phyloP scores from a whole-genome alignment of 64 coral and sea anemone genomes.

The Actinia tenebrosa region DNA sequence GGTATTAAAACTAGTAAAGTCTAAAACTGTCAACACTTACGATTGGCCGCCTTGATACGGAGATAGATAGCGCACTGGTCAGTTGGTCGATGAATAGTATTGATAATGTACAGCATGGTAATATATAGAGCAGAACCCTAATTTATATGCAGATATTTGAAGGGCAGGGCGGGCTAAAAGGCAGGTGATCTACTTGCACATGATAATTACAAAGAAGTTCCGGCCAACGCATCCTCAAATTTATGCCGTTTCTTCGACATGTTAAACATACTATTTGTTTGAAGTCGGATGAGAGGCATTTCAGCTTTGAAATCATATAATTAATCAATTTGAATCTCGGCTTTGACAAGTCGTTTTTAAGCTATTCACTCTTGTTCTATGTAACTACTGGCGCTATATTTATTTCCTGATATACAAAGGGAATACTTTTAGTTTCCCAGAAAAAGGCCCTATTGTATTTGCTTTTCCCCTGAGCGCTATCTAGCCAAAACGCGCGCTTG shows the following conservation, averaged over 20 bases:
- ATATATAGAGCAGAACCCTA: background rate
- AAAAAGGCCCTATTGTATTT: background rate
- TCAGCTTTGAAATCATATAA: constrained; percentile 13
- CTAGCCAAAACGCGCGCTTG: background rate
- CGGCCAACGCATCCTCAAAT: constrained; percentile 3
- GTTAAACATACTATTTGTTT: constrained; percentile 22
- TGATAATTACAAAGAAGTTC: constrained; percentile 8
- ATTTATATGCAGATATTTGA: constrained; percentile 6
- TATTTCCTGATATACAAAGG: background rate
- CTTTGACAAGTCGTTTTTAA: background rate
- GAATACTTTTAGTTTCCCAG: background rate
- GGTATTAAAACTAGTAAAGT: background rate
- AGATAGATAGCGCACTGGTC: background rate
- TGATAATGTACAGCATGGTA: background rate
- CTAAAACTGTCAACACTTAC: background rate
- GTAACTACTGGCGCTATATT: background rate
- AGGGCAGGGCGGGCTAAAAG: background rate
- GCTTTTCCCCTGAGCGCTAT: background rate
- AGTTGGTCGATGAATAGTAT: background rate
- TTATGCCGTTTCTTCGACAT: constrained; percentile 4
- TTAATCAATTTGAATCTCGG: constrained; percentile 9
- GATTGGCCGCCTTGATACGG: background rate
- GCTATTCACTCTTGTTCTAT: background rate
- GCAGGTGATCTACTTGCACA: constrained; percentile 1
- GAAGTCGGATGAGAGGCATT: background rate